A percentile compares a stretch with the other conserved stretches of the same genome.
Conservation (phyloP, 2,113 vertebrate species). For the Holacanthus passer region DNA sequence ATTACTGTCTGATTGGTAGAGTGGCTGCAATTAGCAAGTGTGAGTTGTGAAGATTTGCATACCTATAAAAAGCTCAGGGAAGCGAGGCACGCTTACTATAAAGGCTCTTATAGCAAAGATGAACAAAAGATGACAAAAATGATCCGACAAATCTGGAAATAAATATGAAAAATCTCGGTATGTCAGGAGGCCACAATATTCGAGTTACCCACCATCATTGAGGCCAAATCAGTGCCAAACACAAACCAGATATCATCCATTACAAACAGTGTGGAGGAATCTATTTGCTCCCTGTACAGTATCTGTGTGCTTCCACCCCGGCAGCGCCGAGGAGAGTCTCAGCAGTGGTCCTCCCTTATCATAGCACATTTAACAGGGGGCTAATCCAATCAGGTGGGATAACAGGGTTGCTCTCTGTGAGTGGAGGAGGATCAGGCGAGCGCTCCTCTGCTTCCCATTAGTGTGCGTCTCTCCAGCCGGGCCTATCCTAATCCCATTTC, state of each 20-base stretch:
- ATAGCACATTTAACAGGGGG: slow-evolving; percentile 84
- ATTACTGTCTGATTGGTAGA: slow-evolving; percentile 90
- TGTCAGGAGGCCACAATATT: not conserved
- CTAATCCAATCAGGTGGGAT: slow-evolving; percentile 86
- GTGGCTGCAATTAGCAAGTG: slow-evolving; percentile 87
- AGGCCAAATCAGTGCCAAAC: slow-evolving; percentile 28
- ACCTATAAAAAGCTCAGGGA: slow-evolving; percentile 62
- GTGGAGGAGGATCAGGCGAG: slow-evolving; percentile 79
- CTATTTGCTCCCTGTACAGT: slow-evolving; percentile 62
- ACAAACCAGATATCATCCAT: slow-evolving; percentile 33
- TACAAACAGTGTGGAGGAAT: slow-evolving; percentile 58
- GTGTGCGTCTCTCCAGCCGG: slow-evolving; percentile 81
- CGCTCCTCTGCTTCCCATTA: slow-evolving; percentile 83
- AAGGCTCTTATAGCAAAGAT: not conserved
- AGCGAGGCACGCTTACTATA: slow-evolving; percentile 25
- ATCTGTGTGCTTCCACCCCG: slow-evolving; percentile 51
- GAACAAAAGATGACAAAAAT: not conserved
- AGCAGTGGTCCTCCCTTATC: slow-evolving; percentile 82
- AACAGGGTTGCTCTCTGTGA: slow-evolving; percentile 81
- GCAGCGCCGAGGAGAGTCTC: slow-evolving; percentile 66
- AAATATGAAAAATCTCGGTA: slow-evolving; percentile 8
- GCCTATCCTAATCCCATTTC: slow-evolving; percentile 86
- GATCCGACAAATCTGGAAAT: not conserved
- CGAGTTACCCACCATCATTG: slow-evolving; percentile 3
- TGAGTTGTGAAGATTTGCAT: slow-evolving; percentile 76